Percentiles rank a stretch among this genome's conserved stretches.
Conservation (phyloP, 92 coral and sea anemone genomes). For the Epizoanthus illoricatus region DNA sequence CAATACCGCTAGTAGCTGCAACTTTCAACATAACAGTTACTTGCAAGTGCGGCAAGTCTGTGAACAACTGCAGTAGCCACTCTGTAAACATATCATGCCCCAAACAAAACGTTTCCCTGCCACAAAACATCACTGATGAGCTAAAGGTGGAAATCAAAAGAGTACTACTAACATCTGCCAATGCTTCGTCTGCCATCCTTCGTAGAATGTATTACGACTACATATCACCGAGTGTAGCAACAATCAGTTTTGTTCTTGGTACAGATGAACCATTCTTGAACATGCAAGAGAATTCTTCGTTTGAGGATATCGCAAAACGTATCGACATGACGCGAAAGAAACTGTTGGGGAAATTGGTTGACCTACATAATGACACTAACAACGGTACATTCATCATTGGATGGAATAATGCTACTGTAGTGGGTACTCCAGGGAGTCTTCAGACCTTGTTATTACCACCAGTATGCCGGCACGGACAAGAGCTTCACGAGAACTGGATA, state of each 20-base stretch:
- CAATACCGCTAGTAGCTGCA: slow-evolving; percentile 38
- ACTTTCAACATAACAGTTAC: not conserved
- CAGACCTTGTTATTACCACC: slow-evolving; percentile 27
- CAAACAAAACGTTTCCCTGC: slow-evolving; percentile 7
- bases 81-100: not conserved
- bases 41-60: not conserved
- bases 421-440: slow-evolving; percentile 1
- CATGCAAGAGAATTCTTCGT: not conserved
- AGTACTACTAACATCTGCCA: not conserved
- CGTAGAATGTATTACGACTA: not conserved
- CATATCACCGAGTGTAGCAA: not conserved
- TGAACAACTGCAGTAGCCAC: not conserved
- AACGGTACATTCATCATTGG: not conserved
- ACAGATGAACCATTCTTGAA: slow-evolving; percentile 9
- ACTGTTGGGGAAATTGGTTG: slow-evolving; percentile 17
- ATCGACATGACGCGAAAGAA: slow-evolving; percentile 20
- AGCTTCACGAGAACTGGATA: slow-evolving; percentile 41
- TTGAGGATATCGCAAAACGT: not conserved
- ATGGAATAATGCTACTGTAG: slow-evolving; percentile 10
- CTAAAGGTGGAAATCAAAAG: not conserved
- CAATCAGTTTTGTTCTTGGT: slow-evolving; percentile 8
- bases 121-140: not conserved
- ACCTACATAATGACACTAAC: slow-evolving; percentile 1
- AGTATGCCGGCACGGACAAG: slow-evolving; percentile 38
- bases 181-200: not conserved